phyloP scores from a whole-genome alignment of 2,797 vertebrate species.

The Tinamus major region DNA sequence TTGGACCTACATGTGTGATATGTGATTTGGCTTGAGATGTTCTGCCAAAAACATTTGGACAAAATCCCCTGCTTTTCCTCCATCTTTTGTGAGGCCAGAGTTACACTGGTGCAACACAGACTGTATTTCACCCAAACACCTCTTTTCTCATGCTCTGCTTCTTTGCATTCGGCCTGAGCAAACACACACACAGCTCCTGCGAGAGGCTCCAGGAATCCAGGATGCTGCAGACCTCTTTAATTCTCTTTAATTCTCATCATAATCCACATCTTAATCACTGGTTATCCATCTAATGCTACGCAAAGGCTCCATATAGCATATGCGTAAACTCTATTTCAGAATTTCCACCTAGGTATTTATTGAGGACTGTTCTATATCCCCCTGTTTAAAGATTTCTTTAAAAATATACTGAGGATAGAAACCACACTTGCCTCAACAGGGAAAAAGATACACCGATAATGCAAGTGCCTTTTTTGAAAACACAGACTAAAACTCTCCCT shows the following conservation, averaged over 20 bases:
- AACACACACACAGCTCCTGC: background rate
- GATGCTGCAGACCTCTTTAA: conserved; percentile 3
- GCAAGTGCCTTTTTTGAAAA: background rate
- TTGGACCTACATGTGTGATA: background rate
- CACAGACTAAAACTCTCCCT: background rate
- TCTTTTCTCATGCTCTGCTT: background rate
- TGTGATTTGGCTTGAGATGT: background rate
- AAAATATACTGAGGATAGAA: background rate
- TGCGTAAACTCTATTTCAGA: background rate
- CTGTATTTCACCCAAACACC: background rate
- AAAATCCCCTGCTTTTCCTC: background rate
- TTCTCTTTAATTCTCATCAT: conserved; percentile 31
- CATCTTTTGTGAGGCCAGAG: background rate
- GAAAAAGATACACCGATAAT: background rate
- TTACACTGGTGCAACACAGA: background rate
- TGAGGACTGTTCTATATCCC: background rate
- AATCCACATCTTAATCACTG: conserved; percentile 30
- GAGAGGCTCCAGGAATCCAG: background rate
- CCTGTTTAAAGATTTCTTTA: background rate
- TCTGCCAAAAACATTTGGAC: background rate
- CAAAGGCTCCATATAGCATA: background rate
- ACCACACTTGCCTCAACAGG: background rate
- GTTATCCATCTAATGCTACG: conserved; percentile 26
- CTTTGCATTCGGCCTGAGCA: background rate
- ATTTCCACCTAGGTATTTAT: conserved; percentile 27